Evolutionary conservation across 1,140 invertebrate species (phyloP), one percentile per base, ranked within the genome.

Genomic region (Listronotus oregonensis): DNA sequence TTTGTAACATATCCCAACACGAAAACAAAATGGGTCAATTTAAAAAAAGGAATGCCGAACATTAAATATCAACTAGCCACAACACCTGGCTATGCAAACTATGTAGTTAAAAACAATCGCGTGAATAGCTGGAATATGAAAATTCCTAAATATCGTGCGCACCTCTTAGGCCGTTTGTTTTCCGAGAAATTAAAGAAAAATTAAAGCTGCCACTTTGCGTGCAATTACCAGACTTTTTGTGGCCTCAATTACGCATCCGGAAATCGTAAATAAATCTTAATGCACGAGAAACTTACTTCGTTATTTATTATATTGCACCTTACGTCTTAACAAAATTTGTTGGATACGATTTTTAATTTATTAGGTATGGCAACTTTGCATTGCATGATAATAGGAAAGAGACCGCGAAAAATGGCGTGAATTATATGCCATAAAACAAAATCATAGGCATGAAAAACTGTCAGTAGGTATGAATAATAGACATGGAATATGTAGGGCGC

Each of bases 211-310:
- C 67, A 62, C 64, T 64, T 57, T 46, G 60, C 68, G 62, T 64
- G 69, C 69, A 68, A 57, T 71, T 68, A 71, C 66, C 56, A 63
- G 69, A 71, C 69, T 64, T 71, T 71, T 71, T 68, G 66, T 51
- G 55, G 69, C 66, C 66, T 60, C 66, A 71, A 71, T 71, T 71
- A 71, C 63, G 60, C 62, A 66, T 67, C 62, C 52, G 69, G 66
- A 68, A 71, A 67, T 56, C 52, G 65, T 71, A 71, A 68, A 71
- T 71, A 71, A 71, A 66, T 69, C 64, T 46, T 61, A 42, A 66
- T 63, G 68, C 60, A 63, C 50, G 60, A 44, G 50, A 63, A 63
- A 63, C 39, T 44, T 49, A 37, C 39, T 54, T 32, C 39, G 50
- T 63, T 63, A 63, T 63, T 63, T 63, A 63, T 63, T 63, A 54